Evolutionary conservation across 2,888 invertebrate species (phyloP).

Genomic region (Tipula helvola): DNA sequence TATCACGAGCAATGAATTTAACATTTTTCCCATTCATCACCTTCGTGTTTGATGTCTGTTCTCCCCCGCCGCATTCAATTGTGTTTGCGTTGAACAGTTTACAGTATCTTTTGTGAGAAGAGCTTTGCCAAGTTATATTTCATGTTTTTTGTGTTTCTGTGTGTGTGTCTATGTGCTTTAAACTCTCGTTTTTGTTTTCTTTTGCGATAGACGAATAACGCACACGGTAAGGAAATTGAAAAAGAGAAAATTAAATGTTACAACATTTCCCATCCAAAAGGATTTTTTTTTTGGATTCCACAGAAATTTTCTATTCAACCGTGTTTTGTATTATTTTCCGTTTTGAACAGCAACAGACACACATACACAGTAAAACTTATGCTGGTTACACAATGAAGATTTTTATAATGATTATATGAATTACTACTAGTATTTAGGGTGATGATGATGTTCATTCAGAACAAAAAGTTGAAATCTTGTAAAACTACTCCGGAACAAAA

Average conservation of each 20-base stretch:
- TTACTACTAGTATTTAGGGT: too few relatives aligned
- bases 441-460: too few relatives aligned
- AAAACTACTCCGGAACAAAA: too few relatives aligned
- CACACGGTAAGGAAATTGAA: not conserved
- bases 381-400: too few relatives aligned
- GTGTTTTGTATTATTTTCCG: not conserved
- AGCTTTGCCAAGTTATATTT: not conserved
- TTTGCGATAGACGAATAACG: not conserved
- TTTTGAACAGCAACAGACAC: too few relatives aligned
- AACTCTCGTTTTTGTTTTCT: not conserved
- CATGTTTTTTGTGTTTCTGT: not conserved
- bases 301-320: not conserved
- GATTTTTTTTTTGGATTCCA: too few relatives aligned
- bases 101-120: not conserved
- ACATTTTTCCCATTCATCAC: not conserved
- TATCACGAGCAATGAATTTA: not conserved
- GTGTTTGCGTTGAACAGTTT: not conserved
- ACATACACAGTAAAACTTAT: too few relatives aligned
- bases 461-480: too few relatives aligned
- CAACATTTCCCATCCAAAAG: not conserved
- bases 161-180: not conserved
- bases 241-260: not conserved
- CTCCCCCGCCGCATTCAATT: not conserved
- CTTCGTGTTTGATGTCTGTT: not conserved
- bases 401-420: too few relatives aligned